Percentiles rank a stretch among this genome's conserved stretches.
These are phyloP conservation scores for Ecliptopera silaceata DNA, from an alignment of 2,888 invertebrate species.

Conservation along the genomic window DNA sequence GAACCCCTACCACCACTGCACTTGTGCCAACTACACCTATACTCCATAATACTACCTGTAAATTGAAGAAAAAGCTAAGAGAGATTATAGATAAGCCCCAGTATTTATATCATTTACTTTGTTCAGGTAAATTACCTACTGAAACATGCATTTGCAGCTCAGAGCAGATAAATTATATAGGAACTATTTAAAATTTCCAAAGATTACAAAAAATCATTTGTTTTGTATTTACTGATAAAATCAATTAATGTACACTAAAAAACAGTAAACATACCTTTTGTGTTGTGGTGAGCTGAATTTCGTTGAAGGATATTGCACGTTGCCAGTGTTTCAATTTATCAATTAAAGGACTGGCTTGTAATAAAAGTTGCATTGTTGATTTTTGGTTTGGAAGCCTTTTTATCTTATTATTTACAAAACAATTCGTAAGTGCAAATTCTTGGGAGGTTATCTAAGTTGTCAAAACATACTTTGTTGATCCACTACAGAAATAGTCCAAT, in stretches of 20 bases:
- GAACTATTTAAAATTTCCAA: background rate
- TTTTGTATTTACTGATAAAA: too few species aligned
- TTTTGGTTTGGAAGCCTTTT: constrained; percentile 11
- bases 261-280: constrained; percentile 83
- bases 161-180: background rate
- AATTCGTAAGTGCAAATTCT: constrained; percentile 7
- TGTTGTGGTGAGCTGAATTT: constrained; percentile 84
- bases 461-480: constrained; percentile 21
- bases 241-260: background rate
- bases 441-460: constrained; percentile 35
- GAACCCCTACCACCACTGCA: constrained; percentile 90
- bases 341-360: constrained; percentile 81
- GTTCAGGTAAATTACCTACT: background rate
- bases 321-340: constrained; percentile 81
- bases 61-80: background rate
- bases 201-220: background rate
- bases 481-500: background rate
- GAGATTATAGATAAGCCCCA: too few species aligned
- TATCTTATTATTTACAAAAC: constrained; percentile 43
- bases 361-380: constrained; percentile 71
- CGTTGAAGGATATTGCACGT: constrained; percentile 68
- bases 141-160: background rate
- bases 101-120: too few species aligned
- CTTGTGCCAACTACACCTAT: constrained; percentile 87
- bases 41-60: constrained; percentile 87